Evolutionary conservation across 2,888 invertebrate species (phyloP).

Genomic region (Drepana falcataria): DNA sequence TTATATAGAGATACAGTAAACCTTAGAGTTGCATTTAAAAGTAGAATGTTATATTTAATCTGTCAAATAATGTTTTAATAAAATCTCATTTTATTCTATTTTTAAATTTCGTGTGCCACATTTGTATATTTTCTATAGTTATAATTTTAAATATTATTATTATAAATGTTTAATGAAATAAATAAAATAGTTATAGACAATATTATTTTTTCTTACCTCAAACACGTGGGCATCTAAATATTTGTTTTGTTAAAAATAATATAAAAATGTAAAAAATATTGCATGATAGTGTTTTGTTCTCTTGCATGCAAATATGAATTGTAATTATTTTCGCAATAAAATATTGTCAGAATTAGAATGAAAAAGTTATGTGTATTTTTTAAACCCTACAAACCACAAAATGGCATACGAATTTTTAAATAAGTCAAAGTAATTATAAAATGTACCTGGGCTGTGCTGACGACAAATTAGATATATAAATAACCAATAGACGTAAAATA

Average conservation of each 20-base stretch:
- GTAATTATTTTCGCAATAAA: slow-evolving; percentile 30
- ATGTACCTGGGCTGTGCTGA: too few relatives aligned
- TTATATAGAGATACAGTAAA: slow-evolving; percentile 30
- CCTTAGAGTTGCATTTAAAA: slow-evolving; percentile 30
- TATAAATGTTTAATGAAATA: neutral
- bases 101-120: slow-evolving; percentile 12
- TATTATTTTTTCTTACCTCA: slow-evolving; percentile 8
- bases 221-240: slow-evolving; percentile 19
- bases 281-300: slow-evolving; percentile 65
- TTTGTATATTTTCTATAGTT: neutral
- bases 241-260: slow-evolving; percentile 38
- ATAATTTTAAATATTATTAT: neutral
- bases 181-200: neutral
- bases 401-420: too few relatives aligned
- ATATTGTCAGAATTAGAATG: neutral
- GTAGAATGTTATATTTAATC: slow-evolving; percentile 17
- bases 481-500: too few relatives aligned
- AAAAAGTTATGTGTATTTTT: neutral
- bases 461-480: too few relatives aligned
- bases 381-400: neutral
- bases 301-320: slow-evolving; percentile 59
- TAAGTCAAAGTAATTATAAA: too few relatives aligned
- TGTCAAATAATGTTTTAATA: slow-evolving; percentile 7
- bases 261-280: slow-evolving; percentile 52
- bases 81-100: slow-evolving; percentile 11